Conservation (phyloP, 53 echinoderm and acorn worm species). For the Apostichopus leukothele region DNA sequence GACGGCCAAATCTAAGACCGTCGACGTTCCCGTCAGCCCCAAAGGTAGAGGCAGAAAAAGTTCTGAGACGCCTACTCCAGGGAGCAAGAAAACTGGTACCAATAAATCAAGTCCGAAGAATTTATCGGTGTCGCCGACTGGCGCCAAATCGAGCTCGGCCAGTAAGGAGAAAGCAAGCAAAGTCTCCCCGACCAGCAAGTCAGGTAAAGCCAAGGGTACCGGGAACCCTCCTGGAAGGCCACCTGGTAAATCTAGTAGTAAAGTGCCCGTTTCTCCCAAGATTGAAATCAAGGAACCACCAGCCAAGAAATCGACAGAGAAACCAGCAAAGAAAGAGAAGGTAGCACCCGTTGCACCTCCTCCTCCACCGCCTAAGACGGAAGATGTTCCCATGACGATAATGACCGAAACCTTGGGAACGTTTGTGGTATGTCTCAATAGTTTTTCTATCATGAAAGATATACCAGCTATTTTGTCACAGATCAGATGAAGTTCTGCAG, state of each 20-base stretch:
- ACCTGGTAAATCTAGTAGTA: slow-evolving; percentile 37
- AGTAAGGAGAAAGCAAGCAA: slow-evolving; percentile 35
- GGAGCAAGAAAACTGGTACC: slow-evolving; percentile 13
- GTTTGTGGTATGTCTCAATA: slow-evolving; percentile 63
- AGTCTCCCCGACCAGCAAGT: slow-evolving; percentile 17
- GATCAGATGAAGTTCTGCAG: too few species aligned
- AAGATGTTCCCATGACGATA: slow-evolving; percentile 67
- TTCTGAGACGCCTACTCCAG: slow-evolving; percentile 11
- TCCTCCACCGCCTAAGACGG: slow-evolving; percentile 5
- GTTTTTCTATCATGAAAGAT: background rate
- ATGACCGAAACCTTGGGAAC: slow-evolving; percentile 85
- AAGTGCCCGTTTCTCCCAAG: slow-evolving; percentile 11
- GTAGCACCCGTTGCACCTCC: slow-evolving; percentile 38
- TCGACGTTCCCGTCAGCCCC: background rate
- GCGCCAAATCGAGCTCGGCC: slow-evolving; percentile 54
- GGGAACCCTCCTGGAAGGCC: background rate
- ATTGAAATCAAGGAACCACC: slow-evolving; percentile 5
- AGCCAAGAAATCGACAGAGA: slow-evolving; percentile 43
- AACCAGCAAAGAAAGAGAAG: slow-evolving; percentile 49
- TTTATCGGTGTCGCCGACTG: slow-evolving; percentile 34
- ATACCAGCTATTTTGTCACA: too few species aligned
- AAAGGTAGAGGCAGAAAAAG: background rate
- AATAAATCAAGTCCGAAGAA: slow-evolving; percentile 41
- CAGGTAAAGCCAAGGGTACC: background rate
- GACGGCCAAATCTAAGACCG: slow-evolving; percentile 1